Evolutionary conservation across 2,888 invertebrate genomes (phyloP), one percentile per base, ranked within the genome.

Genomic region (Diabrotica balteata): DNA sequence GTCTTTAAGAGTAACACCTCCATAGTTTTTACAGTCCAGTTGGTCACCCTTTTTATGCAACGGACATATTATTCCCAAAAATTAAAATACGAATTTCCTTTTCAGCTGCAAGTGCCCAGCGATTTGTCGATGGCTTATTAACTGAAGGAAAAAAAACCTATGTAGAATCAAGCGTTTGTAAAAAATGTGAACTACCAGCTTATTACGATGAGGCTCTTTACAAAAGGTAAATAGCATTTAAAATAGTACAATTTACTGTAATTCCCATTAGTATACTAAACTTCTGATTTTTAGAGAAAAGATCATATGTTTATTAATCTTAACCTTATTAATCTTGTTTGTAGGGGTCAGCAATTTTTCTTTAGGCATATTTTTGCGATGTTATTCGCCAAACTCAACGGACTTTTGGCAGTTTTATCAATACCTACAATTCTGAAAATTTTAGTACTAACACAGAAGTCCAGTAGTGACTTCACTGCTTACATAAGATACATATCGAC

Each of bases 401-500:
- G 95, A 0, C 85, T 96, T 43, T 83, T 95, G 10, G 87, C 90
- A 0, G 89, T 95, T 32, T 85, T 96, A 69, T 86, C 93, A 0
- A 86, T 95, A 60, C 92, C 93, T 0, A 90, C 91, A 5, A 91
- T 96, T 68, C 84, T 93, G 7, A 85, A 87, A 0, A 88, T 95
- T 44, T 86, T 96, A 7, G 84, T 90, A 4, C 88, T 90, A 74
- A 93, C 95, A 0, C 87, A 89, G 43, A 89, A 90, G 78, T 93
- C 94, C 43, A 87, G 88, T 60, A 89, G 88, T 2, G 83, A 87
- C 0, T 83, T 86, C 58, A 87, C 89, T 0, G 91, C 94, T 0
- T 93, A 93, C 82, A 88, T 86, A 69, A 86, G 96, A 75, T 96
- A 96, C 80, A 83, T 93, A 8, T 88, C 91, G 7, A 96, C 96